Evolutionary conservation across 2,113 vertebrate species (phyloP).

Genomic region (Lethenteron camtschaticum): DNA sequence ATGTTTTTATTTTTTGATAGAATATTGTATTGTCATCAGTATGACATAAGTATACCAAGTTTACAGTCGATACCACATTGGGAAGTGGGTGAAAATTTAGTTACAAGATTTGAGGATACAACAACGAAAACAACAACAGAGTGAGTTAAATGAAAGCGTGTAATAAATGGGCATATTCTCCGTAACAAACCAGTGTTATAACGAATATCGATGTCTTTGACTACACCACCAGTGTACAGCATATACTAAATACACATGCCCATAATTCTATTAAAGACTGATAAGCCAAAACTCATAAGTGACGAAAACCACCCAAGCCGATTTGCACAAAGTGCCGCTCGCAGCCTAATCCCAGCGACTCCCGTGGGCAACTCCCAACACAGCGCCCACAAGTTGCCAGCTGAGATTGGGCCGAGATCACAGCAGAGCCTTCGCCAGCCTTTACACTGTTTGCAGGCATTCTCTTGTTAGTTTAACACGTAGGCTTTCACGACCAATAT

Average conservation of each 20-base stretch:
- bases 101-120: too few species aligned
- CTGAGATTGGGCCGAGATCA: slow-evolving; percentile 84
- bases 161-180: slow-evolving; percentile 8
- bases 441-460: too few species aligned
- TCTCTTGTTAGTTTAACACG: too few species aligned
- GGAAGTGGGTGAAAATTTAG: too few species aligned
- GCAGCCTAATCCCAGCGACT: slow-evolving; percentile 92
- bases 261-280: not conserved
- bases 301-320: slow-evolving; percentile 18
- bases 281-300: slow-evolving; percentile 12
- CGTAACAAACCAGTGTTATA: not conserved
- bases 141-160: too few species aligned
- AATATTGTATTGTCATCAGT: too few species aligned
- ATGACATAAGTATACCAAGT: too few species aligned
- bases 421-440: not conserved
- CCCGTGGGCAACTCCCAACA: slow-evolving; percentile 56
- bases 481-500: too few species aligned
- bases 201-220: not conserved
- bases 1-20: too few species aligned
- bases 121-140: too few species aligned
- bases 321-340: slow-evolving; percentile 46
- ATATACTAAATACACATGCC: not conserved
- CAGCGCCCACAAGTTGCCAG: slow-evolving; percentile 97
- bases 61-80: too few species aligned
- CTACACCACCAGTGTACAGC: not conserved